These are phyloP conservation scores for Temnothorax longispinosus DNA, from an alignment of 1,140 invertebrate species.

Conservation along the genomic window DNA sequence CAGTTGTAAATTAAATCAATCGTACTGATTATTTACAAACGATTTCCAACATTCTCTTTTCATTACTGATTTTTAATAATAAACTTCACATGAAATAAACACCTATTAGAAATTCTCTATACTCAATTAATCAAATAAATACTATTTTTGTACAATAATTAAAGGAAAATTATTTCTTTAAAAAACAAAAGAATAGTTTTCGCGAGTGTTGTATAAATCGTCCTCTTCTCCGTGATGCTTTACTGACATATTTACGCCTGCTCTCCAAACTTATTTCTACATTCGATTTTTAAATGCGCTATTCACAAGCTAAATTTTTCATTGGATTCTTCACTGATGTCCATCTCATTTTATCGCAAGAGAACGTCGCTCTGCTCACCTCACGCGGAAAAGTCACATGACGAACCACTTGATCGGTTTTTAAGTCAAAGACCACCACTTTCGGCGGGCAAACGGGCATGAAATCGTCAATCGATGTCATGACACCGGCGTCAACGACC, in stretches of 20 bases:
- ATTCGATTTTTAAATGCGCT: neutral
- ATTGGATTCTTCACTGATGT: neutral
- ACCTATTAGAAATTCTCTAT: neutral
- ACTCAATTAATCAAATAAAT: neutral
- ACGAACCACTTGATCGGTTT: conserved; percentile 89
- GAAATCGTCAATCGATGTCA: conserved; percentile 91
- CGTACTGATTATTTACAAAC: neutral
- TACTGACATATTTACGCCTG: neutral
- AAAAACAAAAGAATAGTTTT: neutral
- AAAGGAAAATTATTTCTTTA: neutral
- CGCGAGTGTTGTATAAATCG: neutral
- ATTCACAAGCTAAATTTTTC: neutral
- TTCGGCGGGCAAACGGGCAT: conserved; percentile 92
- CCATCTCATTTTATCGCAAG: neutral
- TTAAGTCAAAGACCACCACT: conserved; percentile 92
- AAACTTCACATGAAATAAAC: neutral
- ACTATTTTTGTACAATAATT: neutral
- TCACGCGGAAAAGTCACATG: conserved; percentile 85
- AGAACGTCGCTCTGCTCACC: conserved; percentile 62
- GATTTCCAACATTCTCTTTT: conserved; percentile 5
- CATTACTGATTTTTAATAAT: neutral
- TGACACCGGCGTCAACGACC: conserved; percentile 90
- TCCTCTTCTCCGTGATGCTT: neutral
- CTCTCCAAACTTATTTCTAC: neutral
- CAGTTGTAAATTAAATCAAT: conserved; percentile 15